Evolutionary conservation across 1,140 invertebrate species (phyloP).

Genomic region (Eubasilissa regina): DNA sequence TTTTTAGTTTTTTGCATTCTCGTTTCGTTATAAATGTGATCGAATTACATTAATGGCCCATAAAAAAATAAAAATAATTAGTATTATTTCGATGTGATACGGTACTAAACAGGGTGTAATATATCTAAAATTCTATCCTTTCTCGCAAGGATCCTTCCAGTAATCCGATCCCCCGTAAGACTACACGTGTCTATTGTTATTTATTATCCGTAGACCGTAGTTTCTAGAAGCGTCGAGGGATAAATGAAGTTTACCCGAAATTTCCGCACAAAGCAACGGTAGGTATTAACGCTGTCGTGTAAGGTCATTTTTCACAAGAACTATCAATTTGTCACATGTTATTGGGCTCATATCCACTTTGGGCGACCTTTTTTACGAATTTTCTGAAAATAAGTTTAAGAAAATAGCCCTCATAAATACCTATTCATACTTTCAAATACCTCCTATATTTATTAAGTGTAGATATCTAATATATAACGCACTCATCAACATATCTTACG

Average conservation of each 20-base stretch:
- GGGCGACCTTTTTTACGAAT: constrained; percentile 23
- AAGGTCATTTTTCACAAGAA: constrained; percentile 32
- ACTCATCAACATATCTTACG: too few relatives aligned
- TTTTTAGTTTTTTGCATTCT: too few relatives aligned
- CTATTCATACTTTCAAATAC: too few relatives aligned
- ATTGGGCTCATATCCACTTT: constrained; percentile 14
- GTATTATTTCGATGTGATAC: too few relatives aligned
- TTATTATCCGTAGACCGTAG: constrained; percentile 7
- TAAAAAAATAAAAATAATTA: too few relatives aligned
- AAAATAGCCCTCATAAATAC: too few relatives aligned
- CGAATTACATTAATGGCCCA: too few relatives aligned
- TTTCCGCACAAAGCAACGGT: constrained; percentile 6
- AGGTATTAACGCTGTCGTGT: background rate
- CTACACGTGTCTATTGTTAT: constrained; percentile 38
- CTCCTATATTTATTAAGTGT: too few relatives aligned
- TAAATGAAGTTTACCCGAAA: constrained; percentile 33
- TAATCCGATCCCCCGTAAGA: background rate
- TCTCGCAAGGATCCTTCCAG: constrained; percentile 1
- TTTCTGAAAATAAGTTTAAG: constrained; percentile 14
- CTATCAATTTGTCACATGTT: constrained; percentile 42
- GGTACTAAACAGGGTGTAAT: background rate
- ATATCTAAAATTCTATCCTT: constrained; percentile 7
- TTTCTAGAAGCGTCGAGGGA: background rate
- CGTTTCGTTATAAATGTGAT: too few relatives aligned
- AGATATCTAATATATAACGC: too few relatives aligned